These are phyloP conservation scores for Oryzaephilus surinamensis DNA, from an alignment of 1,140 invertebrate genomes.

Conservation along the genomic window DNA sequence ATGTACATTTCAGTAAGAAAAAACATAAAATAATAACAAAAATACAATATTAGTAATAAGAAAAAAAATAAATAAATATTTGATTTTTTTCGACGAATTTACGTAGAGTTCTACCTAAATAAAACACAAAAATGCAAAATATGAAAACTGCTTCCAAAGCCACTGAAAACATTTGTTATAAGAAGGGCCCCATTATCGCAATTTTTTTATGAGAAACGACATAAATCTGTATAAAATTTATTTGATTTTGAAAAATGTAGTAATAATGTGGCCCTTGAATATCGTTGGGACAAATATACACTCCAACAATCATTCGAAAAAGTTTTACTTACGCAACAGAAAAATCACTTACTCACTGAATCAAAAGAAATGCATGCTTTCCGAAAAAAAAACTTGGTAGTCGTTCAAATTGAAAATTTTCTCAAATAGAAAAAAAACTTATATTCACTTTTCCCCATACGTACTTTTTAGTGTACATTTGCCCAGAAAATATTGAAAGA, in stretches of 20 bases:
- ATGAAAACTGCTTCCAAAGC: slow-evolving; percentile 30
- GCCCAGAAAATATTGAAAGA: slow-evolving; percentile 7
- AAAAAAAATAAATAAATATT: slow-evolving; percentile 16
- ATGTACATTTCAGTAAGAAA: background rate
- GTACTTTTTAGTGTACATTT: slow-evolving; percentile 25
- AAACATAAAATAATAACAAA: slow-evolving; percentile 2
- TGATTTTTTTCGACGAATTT: slow-evolving; percentile 18
- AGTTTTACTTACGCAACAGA: slow-evolving; percentile 17
- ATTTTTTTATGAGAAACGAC: too few relatives aligned
- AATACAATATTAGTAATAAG: slow-evolving; percentile 13
- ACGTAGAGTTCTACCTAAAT: slow-evolving; percentile 29
- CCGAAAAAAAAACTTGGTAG: too few relatives aligned
- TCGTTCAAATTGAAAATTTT: too few relatives aligned
- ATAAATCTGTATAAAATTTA: slow-evolving; percentile 3
- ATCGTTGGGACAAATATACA: slow-evolving; percentile 26
- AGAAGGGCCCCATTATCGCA: slow-evolving; percentile 23
- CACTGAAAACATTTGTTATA: slow-evolving; percentile 27
- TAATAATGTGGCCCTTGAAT: slow-evolving; percentile 23
- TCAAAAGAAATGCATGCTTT: too few relatives aligned
- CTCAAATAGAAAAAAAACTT: too few relatives aligned
- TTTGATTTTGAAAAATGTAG: slow-evolving; percentile 7
- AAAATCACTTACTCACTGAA: slow-evolving; percentile 27
- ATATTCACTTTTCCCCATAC: slow-evolving; percentile 15
- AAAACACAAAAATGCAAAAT: slow-evolving; percentile 30
- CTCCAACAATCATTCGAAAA: slow-evolving; percentile 21